Percentiles rank a stretch among this genome's conserved stretches.
phyloP scores from a whole-genome alignment of 2,888 invertebrate genomes.

The Ormyrus nitidulus region DNA sequence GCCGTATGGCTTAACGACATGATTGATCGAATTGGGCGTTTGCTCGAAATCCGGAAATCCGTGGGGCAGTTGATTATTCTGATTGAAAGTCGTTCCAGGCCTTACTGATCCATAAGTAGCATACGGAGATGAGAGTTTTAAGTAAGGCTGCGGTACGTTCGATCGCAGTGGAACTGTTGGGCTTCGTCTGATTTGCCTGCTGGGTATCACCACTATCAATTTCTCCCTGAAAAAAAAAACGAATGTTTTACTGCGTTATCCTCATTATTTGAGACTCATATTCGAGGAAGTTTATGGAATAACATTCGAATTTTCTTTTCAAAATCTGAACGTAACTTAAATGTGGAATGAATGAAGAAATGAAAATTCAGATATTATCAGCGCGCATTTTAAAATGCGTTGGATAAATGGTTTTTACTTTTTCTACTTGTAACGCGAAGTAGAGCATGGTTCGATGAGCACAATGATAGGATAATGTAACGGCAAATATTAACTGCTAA shows the following conservation, averaged over 20 bases:
- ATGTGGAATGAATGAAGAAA: too few species aligned
- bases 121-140: neutral
- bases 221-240: slow-evolving; percentile 61
- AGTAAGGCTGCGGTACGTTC: neutral
- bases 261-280: too few species aligned
- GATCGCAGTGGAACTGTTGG: slow-evolving; percentile 54
- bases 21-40: slow-evolving; percentile 63
- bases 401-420: neutral
- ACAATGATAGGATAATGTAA: neutral
- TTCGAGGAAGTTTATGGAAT: too few species aligned
- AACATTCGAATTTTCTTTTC: too few species aligned
- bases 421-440: neutral
- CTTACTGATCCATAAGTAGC: slow-evolving; percentile 7
- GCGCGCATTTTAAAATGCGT: too few species aligned
- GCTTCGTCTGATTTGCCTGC: slow-evolving; percentile 64
- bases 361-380: too few species aligned
- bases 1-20: slow-evolving; percentile 66
- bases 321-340: too few species aligned
- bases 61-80: slow-evolving; percentile 55
- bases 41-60: slow-evolving; percentile 68
- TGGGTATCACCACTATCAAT: slow-evolving; percentile 65
- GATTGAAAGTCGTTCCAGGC: neutral
- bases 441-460: neutral
- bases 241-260: too few species aligned
- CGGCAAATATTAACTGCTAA: neutral